Conservation (phyloP, 1,140 invertebrate genomes). For the Luehdorfia chinensis region DNA sequence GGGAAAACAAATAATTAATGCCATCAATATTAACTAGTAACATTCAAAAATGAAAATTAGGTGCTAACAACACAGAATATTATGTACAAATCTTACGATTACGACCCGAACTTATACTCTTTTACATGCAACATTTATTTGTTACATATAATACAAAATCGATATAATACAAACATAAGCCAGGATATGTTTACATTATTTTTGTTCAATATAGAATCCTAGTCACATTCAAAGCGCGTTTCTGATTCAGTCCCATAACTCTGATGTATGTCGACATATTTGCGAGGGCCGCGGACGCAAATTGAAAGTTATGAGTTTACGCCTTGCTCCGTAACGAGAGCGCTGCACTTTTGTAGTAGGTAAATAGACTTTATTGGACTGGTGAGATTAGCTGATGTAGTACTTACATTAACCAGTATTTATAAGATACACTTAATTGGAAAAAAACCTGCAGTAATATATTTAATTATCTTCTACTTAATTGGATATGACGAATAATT, state of each 20-base stretch:
- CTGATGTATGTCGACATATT: conserved; percentile 50
- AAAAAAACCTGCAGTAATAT: no score
- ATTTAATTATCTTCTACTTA: no score
- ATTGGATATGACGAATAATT: no score
- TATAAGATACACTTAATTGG: conserved; percentile 2
- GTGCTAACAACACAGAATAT: no score
- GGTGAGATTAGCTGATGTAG: conserved; percentile 15
- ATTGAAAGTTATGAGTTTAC: conserved; percentile 64
- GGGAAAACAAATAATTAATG: no score
- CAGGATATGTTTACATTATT: neutral
- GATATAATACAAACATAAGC: conserved; percentile 13
- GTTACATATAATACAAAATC: no score
- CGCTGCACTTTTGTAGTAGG: conserved; percentile 20
- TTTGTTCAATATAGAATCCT: conserved; percentile 20
- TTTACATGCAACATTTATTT: no score
- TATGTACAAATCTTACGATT: no score
- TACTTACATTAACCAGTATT: conserved; percentile 1
- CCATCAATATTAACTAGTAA: no score
- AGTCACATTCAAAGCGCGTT: conserved; percentile 17
- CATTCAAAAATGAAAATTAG: no score
- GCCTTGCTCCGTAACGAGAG: conserved; percentile 34
- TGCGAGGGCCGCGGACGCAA: conserved; percentile 54
- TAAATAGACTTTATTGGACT: conserved; percentile 16
- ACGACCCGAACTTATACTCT: no score
- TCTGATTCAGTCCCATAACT: conserved; percentile 27